These are phyloP conservation scores for Tachysurus vachellii DNA, from an alignment of 2,113 vertebrate species.

Conservation along the genomic window DNA sequence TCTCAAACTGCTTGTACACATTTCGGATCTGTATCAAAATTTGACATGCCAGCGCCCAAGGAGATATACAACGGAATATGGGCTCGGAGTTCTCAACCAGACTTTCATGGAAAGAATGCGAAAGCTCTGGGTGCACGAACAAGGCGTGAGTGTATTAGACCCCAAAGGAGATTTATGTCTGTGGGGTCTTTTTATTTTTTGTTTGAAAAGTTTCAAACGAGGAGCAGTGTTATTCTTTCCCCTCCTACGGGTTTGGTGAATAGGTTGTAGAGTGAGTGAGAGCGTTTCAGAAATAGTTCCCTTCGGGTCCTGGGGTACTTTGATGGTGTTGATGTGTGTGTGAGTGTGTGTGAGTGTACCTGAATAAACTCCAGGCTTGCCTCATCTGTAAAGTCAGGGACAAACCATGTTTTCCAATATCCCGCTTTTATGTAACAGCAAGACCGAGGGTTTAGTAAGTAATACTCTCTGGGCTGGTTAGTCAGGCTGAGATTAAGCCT, in stretches of 20 bases:
- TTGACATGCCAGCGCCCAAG: constrained; percentile 42
- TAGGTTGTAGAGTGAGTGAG: constrained; percentile 61
- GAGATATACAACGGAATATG: constrained; percentile 54
- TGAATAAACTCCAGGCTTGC: constrained; percentile 19
- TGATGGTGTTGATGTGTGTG: constrained; percentile 60
- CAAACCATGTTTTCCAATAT: constrained; percentile 23
- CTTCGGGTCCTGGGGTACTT: constrained; percentile 56
- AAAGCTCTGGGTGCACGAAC: constrained; percentile 55
- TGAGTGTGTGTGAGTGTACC: constrained; percentile 1
- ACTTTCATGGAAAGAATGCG: constrained; percentile 66
- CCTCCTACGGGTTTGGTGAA: constrained; percentile 60
- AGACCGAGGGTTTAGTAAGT: constrained; percentile 16
- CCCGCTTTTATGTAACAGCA: neutral
- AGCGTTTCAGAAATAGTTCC: constrained; percentile 68
- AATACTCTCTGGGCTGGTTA: constrained; percentile 6
- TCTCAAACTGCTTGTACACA: constrained; percentile 21
- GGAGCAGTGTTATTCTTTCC: constrained; percentile 64
- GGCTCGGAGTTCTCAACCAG: constrained; percentile 49
- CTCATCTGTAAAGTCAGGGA: constrained; percentile 21
- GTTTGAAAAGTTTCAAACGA: constrained; percentile 63
- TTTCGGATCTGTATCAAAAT: constrained; percentile 26
- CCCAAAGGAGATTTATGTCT: constrained; percentile 63
- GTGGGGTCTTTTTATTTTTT: constrained; percentile 47
- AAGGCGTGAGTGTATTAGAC: constrained; percentile 54
- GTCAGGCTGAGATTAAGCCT: constrained; percentile 30